Conservation (phyloP, 2,113 vertebrate genomes). For the Blennius ocellaris region DNA sequence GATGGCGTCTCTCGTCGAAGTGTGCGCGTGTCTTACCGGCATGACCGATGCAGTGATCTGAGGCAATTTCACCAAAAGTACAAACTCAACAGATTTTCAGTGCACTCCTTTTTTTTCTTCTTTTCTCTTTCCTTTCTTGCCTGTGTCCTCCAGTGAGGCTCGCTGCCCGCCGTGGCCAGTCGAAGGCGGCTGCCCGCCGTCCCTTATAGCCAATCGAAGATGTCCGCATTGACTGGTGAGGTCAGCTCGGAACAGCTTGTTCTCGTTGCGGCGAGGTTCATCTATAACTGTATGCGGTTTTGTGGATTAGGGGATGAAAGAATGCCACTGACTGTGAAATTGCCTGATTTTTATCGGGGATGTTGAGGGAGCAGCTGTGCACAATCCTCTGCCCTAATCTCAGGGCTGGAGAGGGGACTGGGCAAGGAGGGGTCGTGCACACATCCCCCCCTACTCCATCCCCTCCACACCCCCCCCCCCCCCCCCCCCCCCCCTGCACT, state of each 20-base stretch:
- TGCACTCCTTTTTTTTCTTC: not conserved
- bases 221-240: slow-evolving; percentile 50
- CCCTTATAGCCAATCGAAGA: slow-evolving; percentile 46
- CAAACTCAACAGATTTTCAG: not conserved
- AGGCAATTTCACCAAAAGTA: no score
- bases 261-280: slow-evolving; percentile 68
- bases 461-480: no score
- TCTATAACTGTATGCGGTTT: slow-evolving; percentile 76
- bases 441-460: no score
- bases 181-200: not conserved
- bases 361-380: slow-evolving; percentile 82
- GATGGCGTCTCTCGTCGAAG: not conserved
- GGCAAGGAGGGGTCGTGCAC: slow-evolving; percentile 36
- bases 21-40: no score
- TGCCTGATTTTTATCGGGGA: slow-evolving; percentile 83
- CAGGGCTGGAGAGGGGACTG: slow-evolving; percentile 57
- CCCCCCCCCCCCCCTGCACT: no score
- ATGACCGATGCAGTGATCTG: no score
- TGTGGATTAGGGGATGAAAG: slow-evolving; percentile 83
- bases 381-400: slow-evolving; percentile 81
- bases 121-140: not conserved
- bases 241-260: slow-evolving; percentile 66
- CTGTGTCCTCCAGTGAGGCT: no score
- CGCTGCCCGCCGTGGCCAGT: no score
- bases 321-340: slow-evolving; percentile 86